These are phyloP conservation scores for Crypturellus tataupa DNA, from an alignment of 2,797 vertebrate species.

Conservation along the genomic window DNA sequence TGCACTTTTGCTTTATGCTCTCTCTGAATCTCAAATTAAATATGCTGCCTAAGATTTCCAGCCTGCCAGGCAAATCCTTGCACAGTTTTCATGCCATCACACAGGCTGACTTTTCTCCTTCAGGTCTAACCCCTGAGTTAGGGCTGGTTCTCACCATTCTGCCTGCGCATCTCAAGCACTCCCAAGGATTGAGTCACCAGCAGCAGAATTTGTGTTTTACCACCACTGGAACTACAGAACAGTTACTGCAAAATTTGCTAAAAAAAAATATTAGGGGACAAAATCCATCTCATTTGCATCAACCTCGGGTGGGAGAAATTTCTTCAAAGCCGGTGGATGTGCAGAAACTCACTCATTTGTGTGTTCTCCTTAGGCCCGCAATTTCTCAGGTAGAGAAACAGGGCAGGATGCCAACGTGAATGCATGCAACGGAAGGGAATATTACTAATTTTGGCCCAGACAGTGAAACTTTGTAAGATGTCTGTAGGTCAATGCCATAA, in stretches of 20 bases:
- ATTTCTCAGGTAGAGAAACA: background rate
- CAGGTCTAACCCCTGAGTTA: background rate
- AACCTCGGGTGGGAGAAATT: background rate
- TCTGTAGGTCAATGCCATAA: fast-evolving
- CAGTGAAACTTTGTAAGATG: background rate
- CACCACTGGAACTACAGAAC: background rate
- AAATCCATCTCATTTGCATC: background rate
- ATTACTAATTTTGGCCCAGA: background rate
- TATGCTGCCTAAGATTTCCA: background rate
- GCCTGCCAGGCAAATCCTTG: background rate
- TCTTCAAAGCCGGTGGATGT: background rate
- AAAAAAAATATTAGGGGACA: background rate
- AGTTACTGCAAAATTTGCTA: background rate
- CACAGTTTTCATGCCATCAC: fast-evolving
- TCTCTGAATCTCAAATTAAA: background rate
- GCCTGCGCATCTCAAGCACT: background rate
- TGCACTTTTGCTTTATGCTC: background rate
- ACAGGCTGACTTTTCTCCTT: background rate
- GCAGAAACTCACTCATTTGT: background rate
- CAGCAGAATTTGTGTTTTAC: background rate
- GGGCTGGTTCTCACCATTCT: background rate
- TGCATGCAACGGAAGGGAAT: background rate
- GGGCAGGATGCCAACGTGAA: background rate
- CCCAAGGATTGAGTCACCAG: background rate
- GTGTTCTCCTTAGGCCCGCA: background rate